Evolutionary conservation across 2,888 invertebrate species (phyloP).

Genomic region (Odontocolon sp.): DNA sequence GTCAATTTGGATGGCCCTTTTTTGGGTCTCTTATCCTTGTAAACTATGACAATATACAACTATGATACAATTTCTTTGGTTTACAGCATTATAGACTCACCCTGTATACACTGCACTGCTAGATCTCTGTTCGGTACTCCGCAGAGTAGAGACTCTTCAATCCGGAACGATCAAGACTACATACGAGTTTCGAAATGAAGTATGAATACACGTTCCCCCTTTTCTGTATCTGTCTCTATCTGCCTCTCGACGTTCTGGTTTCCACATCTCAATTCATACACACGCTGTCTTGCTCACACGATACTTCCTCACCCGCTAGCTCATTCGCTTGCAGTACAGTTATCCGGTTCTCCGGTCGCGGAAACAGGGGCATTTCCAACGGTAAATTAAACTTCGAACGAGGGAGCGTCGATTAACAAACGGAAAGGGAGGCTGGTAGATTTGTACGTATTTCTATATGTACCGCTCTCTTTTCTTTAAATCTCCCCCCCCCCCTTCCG

Average conservation of each 20-base stretch:
- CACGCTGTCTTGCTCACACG: constrained; percentile 29
- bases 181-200: constrained; percentile 1
- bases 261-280: constrained; percentile 29
- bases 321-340: constrained; percentile 43
- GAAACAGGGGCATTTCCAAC: constrained; percentile 69
- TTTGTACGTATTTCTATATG: neutral
- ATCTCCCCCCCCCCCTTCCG: neutral
- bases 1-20: too few relatives aligned
- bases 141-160: neutral
- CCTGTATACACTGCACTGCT: neutral
- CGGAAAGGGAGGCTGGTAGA: constrained; percentile 47
- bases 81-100: neutral
- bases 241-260: constrained; percentile 33
- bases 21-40: too few relatives aligned
- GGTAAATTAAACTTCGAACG: constrained; percentile 67
- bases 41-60: too few relatives aligned
- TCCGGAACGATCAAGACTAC: constrained; percentile 14
- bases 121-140: neutral
- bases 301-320: constrained; percentile 42
- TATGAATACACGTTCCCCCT: neutral
- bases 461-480: neutral
- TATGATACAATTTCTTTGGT: too few relatives aligned
- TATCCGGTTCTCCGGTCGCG: constrained; percentile 59
- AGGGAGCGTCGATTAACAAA: constrained; percentile 62
- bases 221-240: neutral